Percentiles rank a stretch among this genome's conserved stretches.
phyloP scores from a whole-genome alignment of 2,113 vertebrate genomes.

The Melanocharis versteri region DNA sequence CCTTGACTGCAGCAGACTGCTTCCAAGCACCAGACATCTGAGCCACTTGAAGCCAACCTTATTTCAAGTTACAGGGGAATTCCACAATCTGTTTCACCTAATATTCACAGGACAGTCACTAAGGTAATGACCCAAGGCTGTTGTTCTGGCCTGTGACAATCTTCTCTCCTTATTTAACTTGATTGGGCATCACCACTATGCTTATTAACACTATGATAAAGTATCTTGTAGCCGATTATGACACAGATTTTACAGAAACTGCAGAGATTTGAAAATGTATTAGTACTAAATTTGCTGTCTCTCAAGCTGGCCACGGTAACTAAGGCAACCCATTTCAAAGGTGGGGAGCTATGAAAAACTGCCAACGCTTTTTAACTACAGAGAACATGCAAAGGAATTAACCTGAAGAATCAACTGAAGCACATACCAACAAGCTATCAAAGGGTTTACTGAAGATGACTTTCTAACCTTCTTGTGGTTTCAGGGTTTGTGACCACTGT shows the following conservation, averaged over 20 bases:
- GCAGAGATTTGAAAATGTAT: conserved; percentile 34
- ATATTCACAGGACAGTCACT: neutral
- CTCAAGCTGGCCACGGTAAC: conserved; percentile 41
- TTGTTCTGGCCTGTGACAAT: neutral
- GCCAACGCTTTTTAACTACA: conserved; percentile 12
- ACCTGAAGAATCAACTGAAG: neutral
- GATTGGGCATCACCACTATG: neutral
- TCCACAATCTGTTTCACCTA: neutral
- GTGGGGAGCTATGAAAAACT: conserved; percentile 30
- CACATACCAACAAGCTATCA: neutral
- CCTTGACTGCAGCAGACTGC: neutral
- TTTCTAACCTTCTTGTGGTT: neutral
- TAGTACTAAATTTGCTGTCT: conserved; percentile 49
- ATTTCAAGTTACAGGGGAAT: neutral
- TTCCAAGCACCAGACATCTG: neutral
- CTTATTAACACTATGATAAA: neutral
- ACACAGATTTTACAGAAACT: conserved; percentile 3
- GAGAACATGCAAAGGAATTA: neutral
- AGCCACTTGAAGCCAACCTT: neutral
- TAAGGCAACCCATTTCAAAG: conserved; percentile 50
- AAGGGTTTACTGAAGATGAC: neutral
- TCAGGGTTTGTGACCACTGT: neutral
- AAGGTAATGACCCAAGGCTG: neutral
- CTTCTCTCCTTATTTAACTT: neutral
- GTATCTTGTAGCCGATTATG: neutral